Evolutionary conservation across 2,113 vertebrate genomes (phyloP), one percentile per base, ranked within the genome.

Genomic region (Ciconia boyciana): DNA sequence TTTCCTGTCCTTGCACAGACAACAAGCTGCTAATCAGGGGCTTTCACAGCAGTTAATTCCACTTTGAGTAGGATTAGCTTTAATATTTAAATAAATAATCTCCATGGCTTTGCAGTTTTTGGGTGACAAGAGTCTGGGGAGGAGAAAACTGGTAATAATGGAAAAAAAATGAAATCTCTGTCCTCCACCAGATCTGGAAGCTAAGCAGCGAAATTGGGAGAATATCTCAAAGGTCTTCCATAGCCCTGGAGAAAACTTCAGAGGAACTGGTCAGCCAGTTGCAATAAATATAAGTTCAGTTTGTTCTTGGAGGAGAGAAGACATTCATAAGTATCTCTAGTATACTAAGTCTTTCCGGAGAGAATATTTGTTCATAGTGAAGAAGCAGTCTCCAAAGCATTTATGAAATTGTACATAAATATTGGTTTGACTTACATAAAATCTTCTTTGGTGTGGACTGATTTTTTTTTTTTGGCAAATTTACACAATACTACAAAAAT

Each of bases 11-110:
- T 95, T 21, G 16, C 64, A 64, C 84, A 96, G 91, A 96, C 94
- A 95, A 81, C 66, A 85, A 46, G n/a, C 81, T 95, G 87, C 81
- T 96, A 96, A 96, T 95, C 93, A 95, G 71, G 74, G 82, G 34
- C 60, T 95, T 93, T 94, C 82, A 94, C 52, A 72, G 94, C 64
- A 93, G 95, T 86, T 95, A 96, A 97, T 96, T 86, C 96, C 65
- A 78, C 68, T 93, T 95, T 72, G 69, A 94, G 87, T n/a, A 71
- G 87, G 94, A 93, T 96, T 95, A 96, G 41, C 46, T 82, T 72
- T 83, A 91, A 90, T 85, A 89, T 95, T 96, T 87, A 86, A 97
- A 96, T 87, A 94, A 96, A 93, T 93, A 65, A 75, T 85, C 76
- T 91, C 60, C 26, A 19, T 12, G 31, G 52, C 28, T 95, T 93